These are phyloP conservation scores for Incurvaria masculella DNA, from an alignment of 2,888 invertebrate species.

Conservation along the genomic window DNA sequence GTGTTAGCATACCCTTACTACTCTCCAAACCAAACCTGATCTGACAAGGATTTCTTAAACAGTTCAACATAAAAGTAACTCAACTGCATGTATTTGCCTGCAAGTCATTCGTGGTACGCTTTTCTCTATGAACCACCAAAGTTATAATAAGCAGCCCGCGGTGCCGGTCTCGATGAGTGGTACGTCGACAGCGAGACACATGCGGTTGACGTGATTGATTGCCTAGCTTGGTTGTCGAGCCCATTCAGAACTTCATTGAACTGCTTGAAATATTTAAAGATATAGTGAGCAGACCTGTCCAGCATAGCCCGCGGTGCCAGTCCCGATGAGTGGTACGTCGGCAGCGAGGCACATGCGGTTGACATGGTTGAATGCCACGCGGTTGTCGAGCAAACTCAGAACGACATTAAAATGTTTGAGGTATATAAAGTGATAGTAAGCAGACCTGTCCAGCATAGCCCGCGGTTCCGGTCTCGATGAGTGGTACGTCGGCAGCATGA, in stretches of 20 bases:
- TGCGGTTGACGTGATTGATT: slow-evolving; percentile 96
- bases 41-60: not conserved
- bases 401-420: slow-evolving; percentile 91
- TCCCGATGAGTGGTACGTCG: slow-evolving; percentile 91
- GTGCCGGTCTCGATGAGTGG: slow-evolving; percentile 97
- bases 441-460: too few relatives aligned
- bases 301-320: slow-evolving; percentile 95
- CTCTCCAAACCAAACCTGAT: not conserved
- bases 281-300: slow-evolving; percentile 84
- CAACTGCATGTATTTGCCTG: too few relatives aligned
- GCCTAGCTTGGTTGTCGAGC: slow-evolving; percentile 94
- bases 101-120: too few relatives aligned
- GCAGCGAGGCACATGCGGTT: slow-evolving; percentile 98
- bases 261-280: slow-evolving; percentile 85
- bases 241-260: slow-evolving; percentile 95
- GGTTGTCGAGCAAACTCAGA: slow-evolving; percentile 95
- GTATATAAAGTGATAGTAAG: too few relatives aligned
- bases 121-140: too few relatives aligned
- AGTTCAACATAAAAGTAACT: too few relatives aligned
- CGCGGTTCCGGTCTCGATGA: slow-evolving; percentile 96
- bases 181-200: slow-evolving; percentile 94
- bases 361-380: slow-evolving; percentile 95
- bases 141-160: too few relatives aligned
- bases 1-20: not conserved
- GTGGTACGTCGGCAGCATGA: slow-evolving; percentile 87